A percentile compares a stretch with the other conserved stretches of the same genome.
phyloP scores from a whole-genome alignment of 2,888 invertebrate species.

The Drosophila picticornis region DNA sequence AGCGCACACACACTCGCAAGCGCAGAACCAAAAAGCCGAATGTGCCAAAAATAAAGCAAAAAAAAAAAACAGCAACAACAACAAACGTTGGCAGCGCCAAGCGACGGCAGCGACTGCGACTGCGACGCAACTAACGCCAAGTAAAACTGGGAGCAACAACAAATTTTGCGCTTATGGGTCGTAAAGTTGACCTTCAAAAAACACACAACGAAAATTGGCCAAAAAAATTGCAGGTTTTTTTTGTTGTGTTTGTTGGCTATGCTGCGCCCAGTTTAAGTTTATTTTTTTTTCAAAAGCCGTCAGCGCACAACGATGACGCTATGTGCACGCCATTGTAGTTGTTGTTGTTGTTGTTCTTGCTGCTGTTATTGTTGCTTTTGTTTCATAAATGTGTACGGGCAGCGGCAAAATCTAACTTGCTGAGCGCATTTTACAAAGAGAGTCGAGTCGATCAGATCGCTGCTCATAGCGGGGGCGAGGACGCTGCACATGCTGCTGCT shows the following conservation, averaged over 20 bases:
- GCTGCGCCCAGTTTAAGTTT: constrained; percentile 75
- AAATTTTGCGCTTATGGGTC: constrained; percentile 83
- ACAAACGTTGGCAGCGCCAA: constrained; percentile 42
- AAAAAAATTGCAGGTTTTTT: constrained; percentile 76
- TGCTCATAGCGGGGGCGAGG: constrained; percentile 56
- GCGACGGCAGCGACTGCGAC: constrained; percentile 44
- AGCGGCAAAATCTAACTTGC: constrained; percentile 73
- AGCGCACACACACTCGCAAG: constrained; percentile 34
- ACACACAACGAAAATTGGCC: constrained; percentile 75
- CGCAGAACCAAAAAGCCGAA: constrained; percentile 59
- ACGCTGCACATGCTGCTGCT: constrained; percentile 39
- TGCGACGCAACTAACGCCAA: constrained; percentile 79
- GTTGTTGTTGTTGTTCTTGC: constrained; percentile 49
- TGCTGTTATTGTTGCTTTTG: constrained; percentile 57
- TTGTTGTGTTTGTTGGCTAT: constrained; percentile 64
- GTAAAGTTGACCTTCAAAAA: constrained; percentile 85
- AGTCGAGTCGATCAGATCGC: constrained; percentile 35
- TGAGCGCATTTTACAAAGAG: constrained; percentile 72
- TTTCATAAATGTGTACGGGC: constrained; percentile 67
- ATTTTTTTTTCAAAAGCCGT: constrained; percentile 44
- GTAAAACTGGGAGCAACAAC: constrained; percentile 71
- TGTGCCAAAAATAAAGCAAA: constrained; percentile 80
- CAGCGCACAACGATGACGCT: constrained; percentile 66
- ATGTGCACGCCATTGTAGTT: constrained; percentile 63
- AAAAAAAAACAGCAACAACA: constrained; percentile 59